Percentiles rank a stretch among this genome's conserved stretches.
These are phyloP conservation scores for Laothoe populi DNA, from an alignment of 2,888 invertebrate species.

Conservation along the genomic window DNA sequence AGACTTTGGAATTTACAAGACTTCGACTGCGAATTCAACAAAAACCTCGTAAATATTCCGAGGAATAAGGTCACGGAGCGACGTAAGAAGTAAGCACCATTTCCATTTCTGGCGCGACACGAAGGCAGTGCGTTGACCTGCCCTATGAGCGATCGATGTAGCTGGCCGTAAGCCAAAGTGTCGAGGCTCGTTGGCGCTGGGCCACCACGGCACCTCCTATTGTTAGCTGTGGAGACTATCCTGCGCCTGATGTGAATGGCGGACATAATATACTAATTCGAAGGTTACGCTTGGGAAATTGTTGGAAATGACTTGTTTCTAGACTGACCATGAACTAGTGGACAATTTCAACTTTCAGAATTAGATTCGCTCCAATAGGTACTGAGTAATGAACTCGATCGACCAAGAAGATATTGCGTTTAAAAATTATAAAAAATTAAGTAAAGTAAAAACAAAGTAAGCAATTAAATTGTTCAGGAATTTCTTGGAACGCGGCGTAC, in stretches of 20 bases:
- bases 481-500: too few species aligned
- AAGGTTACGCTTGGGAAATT: not conserved
- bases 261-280: constrained; percentile 1
- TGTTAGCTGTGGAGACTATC: constrained; percentile 17
- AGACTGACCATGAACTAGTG: too few species aligned
- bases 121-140: constrained; percentile 56
- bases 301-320: too few species aligned
- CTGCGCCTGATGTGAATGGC: constrained; percentile 12
- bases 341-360: too few species aligned
- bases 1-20: constrained; percentile 4
- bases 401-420: too few species aligned
- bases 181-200: constrained; percentile 46
- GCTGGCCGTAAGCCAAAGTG: constrained; percentile 51
- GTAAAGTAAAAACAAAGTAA: too few species aligned
- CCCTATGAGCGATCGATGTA: constrained; percentile 59
- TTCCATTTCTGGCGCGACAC: constrained; percentile 30
- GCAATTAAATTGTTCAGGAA: too few species aligned
- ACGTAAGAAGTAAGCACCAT: constrained; percentile 26
- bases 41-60: constrained; percentile 26
- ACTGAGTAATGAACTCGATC: too few species aligned
- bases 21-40: constrained; percentile 2
- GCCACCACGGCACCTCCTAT: constrained; percentile 34
- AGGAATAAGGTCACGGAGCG: constrained; percentile 26
- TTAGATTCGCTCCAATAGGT: too few species aligned
- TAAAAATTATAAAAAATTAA: too few species aligned